These are phyloP conservation scores for Cheilosia scutellata DNA, from an alignment of 2,888 invertebrate genomes.

Conservation along the genomic window DNA sequence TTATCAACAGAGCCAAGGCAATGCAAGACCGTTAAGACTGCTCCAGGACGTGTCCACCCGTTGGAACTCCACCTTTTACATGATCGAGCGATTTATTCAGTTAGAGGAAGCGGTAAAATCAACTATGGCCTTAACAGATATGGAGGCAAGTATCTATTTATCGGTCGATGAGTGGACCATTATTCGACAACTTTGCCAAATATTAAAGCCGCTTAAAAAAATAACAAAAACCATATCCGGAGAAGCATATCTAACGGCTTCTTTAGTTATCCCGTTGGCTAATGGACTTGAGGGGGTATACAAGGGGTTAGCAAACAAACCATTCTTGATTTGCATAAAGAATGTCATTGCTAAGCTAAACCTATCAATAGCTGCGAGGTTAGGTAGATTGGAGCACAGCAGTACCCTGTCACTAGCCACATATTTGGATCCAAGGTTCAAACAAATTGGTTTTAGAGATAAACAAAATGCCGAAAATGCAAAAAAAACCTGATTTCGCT, in stretches of 20 bases:
- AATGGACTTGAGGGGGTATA: slow-evolving; percentile 1
- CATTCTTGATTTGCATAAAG: not conserved
- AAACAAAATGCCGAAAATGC: not conserved
- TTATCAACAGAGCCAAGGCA: not conserved
- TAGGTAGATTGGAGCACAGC: not conserved
- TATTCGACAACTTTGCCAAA: slow-evolving; percentile 18
- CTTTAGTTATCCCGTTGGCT: not conserved
- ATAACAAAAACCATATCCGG: slow-evolving; percentile 4
- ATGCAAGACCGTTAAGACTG: not conserved
- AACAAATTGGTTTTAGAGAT: not conserved
- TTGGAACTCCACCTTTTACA: slow-evolving; percentile 18
- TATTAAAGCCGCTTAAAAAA: not conserved
- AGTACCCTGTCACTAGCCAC: not conserved
- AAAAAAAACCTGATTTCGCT: too few relatives aligned
- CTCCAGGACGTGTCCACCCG: slow-evolving; percentile 8
- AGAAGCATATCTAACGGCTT: not conserved
- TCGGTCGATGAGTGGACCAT: slow-evolving; percentile 7
- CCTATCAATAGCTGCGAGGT: not conserved
- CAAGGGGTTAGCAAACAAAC: not conserved
- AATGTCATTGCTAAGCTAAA: not conserved
- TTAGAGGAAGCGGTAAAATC: slow-evolving; percentile 20
- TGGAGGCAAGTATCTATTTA: slow-evolving; percentile 5
- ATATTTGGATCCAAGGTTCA: not conserved
- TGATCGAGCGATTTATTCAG: slow-evolving; percentile 4
- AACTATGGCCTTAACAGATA: slow-evolving; percentile 7